A percentile compares a stretch with the other conserved stretches of the same genome.
phyloP scores from a whole-genome alignment of 2,797 vertebrate genomes.

The Phrynocephalus guinanensis region DNA sequence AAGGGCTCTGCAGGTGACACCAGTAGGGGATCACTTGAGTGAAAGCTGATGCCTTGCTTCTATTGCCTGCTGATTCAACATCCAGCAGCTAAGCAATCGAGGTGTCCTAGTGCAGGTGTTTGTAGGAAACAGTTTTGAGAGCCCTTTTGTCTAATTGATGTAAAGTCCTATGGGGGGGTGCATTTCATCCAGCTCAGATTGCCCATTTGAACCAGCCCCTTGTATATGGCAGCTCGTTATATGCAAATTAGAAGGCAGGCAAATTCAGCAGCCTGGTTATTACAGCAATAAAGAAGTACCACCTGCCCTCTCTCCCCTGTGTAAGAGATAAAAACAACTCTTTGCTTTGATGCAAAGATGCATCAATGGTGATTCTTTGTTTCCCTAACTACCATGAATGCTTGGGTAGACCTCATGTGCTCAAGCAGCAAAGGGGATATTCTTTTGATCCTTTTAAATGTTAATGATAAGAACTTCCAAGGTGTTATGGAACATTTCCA shows the following conservation, averaged over 20 bases:
- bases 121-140: neutral
- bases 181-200: too few relatives aligned
- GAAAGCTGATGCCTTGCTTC: neutral
- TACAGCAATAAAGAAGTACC: neutral
- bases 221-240: neutral
- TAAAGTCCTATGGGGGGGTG: neutral
- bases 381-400: conserved; percentile 17
- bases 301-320: conserved; percentile 21
- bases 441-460: conserved; percentile 29
- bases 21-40: neutral
- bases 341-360: conserved; percentile 8
- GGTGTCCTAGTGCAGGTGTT: too few relatives aligned
- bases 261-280: neutral
- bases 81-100: neutral
- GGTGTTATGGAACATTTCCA: neutral
- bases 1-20: neutral
- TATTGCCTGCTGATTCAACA: neutral
- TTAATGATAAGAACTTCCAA: conserved; percentile 40
- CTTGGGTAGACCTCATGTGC: conserved; percentile 16
- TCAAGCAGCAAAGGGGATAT: conserved; percentile 29
- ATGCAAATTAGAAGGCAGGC: neutral
- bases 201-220: neutral
- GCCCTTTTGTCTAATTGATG: neutral
- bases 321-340: conserved; percentile 11
- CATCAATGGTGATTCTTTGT: conserved; percentile 7